Base-by-base conservation (phyloP, 1,140 invertebrate genomes). In the Pogonomyrmex barbatus region DNA sequence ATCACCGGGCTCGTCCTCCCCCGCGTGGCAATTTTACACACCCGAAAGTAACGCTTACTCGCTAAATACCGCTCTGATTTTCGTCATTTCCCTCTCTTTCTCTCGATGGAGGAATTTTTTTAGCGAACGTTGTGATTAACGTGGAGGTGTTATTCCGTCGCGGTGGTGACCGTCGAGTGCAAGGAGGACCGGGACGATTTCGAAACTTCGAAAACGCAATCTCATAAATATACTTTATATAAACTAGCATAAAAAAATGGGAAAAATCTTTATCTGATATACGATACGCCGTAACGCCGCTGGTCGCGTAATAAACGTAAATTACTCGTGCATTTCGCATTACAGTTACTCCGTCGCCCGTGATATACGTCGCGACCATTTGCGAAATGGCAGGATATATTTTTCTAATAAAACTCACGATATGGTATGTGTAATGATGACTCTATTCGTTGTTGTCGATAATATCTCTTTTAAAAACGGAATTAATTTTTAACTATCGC, bases 301-400 rank as follows among this genome's bases (percentile, higher is more conserved):
- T 45, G 50, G 58, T 71, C 30, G 54, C 54, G 79, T 83, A 83
- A 83, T 83, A 83, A 83, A 83, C 56, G 68, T 83, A 73, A 83
- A 83, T 83, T 83, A 83, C 75, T 83, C 56, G 42, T 67, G 54
- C 67, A 73, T 82, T 71, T 73, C 67, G 79, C 14, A 45, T 75
- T 82, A 82, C 42, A n/a, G 54, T 60, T 82, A 75, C 77, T 67
- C 36, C 47, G 36, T 79, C n/a, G 77, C 56, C 45, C 47, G n/a
- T 75, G 79, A 83, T 83, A 50, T 75, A 83, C 45, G 75, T 60
- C 79, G 54, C 42, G 67, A 42, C 42, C 79, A 82, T 83, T 83
- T 60, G 70, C 79, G 30, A 71, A 82, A 82, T 42, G 54, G 24
- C 39, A 36, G n/a, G 42, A 73, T 42, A 60, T 54, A 60, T 73